Evolutionary conservation across 2,797 vertebrate genomes (phyloP), one percentile per base, ranked within the genome.

Genomic region (Vireo griseus): DNA sequence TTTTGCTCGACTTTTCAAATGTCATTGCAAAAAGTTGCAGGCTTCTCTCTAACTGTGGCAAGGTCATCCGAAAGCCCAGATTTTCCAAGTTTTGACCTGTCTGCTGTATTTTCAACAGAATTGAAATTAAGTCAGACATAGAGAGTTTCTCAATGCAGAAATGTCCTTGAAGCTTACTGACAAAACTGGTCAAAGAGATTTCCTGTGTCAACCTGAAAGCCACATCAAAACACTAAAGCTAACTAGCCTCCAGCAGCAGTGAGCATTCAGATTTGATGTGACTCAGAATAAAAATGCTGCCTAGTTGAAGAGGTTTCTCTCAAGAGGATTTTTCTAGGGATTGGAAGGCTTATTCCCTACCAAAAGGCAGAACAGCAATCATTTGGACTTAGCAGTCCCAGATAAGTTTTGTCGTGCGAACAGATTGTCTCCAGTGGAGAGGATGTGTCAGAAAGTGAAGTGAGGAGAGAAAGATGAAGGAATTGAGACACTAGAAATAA

Each of bases 141-240:
- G 47, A 33, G 67, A 66, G 35, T 78, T 88, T 91, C 0, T 0
- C 69, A 37, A 22, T 40, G 40, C 8, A 17, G 59, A 78, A 84
- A 45, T 76, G 58, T 45, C 59, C 31, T 68, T 93, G 61, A 91
- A 92, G 62, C 65, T 91, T 90, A 52, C 51, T 81, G 86, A 59
- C 58, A 90, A 59, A 84, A 86, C 55, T 69, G 44, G 88, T 79
- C 71, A 69, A 67, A 92, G 77, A 78, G 18, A 81, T 91, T 92
- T 94, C 55, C 15, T 39, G 29, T 77, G 83, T 90, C 93, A 94
- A 73, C 80, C 63, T 79, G 69, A 92, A 95, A 92, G 62, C 76
- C 51, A 79, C 76, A 76, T 95, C 62, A 86, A 68, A 94, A 75
- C 73, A 47, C 55, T 84, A 42, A 93, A 73, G 73, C 77, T 92